These are phyloP conservation scores for Muricea muricata DNA, from an alignment of 92 coral and sea anemone species.

Conservation along the genomic window DNA sequence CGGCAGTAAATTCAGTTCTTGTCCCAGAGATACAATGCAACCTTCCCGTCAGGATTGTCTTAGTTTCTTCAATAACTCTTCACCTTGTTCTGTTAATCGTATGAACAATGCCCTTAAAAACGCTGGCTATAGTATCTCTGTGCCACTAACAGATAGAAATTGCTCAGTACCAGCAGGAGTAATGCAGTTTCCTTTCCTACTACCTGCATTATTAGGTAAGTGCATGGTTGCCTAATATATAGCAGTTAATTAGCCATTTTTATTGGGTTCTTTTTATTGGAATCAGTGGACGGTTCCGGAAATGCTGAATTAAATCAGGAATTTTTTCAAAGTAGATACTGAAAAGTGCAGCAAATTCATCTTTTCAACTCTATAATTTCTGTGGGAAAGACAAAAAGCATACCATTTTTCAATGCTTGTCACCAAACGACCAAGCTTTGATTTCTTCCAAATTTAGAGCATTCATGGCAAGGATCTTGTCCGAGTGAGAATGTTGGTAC, in stretches of 20 bases:
- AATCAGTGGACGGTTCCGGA: no score
- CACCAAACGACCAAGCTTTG: no score
- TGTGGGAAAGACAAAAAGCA: no score
- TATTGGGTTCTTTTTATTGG: no score
- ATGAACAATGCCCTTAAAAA: not conserved
- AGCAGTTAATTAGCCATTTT: no score
- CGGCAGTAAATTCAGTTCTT: not conserved
- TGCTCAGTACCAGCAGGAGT: not conserved
- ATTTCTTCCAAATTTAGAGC: not conserved
- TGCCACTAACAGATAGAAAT: not conserved
- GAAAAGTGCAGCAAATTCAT: no score
- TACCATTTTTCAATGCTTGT: not conserved
- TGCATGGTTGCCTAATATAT: no score
- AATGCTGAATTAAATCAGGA: no score
- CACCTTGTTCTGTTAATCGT: not conserved
- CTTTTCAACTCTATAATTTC: no score
- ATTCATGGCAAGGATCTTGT: not conserved
- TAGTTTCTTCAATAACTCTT: not conserved
- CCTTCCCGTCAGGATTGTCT: not conserved
- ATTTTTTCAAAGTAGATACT: no score
- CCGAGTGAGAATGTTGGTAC: slow-evolving; percentile 3
- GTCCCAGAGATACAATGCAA: not conserved
- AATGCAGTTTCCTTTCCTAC: not conserved
- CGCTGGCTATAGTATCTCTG: not conserved
- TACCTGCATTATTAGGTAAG: no score